Evolutionary conservation across 2,888 invertebrate species (phyloP), one percentile per base, ranked within the genome.

Genomic region (Pristionchus maxplancki): DNA sequence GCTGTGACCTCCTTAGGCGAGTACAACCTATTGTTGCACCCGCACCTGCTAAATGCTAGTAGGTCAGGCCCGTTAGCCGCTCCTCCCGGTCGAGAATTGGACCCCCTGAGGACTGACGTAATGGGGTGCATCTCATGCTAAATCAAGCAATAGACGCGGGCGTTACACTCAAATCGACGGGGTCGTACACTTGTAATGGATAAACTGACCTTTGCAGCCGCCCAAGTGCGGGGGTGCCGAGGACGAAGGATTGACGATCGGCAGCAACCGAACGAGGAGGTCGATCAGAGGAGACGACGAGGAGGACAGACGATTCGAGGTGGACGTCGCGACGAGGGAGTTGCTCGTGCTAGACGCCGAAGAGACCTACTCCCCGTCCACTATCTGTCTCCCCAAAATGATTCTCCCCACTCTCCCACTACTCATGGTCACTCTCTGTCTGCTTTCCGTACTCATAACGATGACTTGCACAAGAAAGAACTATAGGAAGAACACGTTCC

Each of bases 241-340:
- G 28, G 81, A 78, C 5, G 44, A 48, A 13, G 48, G 44, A 17
- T 24, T 48, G 13, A 31, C 40, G 6, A 50, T 64, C 24, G 64
- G 85, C 17, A 44, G 44, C 62, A 87, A 87, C 71, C 24, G 86
- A 50, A 87, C 86, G 50, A 87, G 50, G n/a, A 87, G 86, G 24
- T 67, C 86, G 34, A 71, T 71, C 11, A 84, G 84, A n/a, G n/a
- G n/a, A 31, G 86, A 87, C 17, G 86, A 87, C 17, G 48, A 67
- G 17, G 67, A 31, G 20, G 86, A 86, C n/a, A 20, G 28, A 1
- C 74, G 90, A 34, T 88, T 91, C 53, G 90, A 93, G 89, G 89
- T 94, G 50, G 94, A 94, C 89, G 93, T 94, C 0, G 92, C 94
- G n/a, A 93, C 94, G 0, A 90, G 91, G 17, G 91, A 93, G 88